phyloP scores from a whole-genome alignment of 2,113 vertebrate species.

The Chlamydotis undulata region DNA sequence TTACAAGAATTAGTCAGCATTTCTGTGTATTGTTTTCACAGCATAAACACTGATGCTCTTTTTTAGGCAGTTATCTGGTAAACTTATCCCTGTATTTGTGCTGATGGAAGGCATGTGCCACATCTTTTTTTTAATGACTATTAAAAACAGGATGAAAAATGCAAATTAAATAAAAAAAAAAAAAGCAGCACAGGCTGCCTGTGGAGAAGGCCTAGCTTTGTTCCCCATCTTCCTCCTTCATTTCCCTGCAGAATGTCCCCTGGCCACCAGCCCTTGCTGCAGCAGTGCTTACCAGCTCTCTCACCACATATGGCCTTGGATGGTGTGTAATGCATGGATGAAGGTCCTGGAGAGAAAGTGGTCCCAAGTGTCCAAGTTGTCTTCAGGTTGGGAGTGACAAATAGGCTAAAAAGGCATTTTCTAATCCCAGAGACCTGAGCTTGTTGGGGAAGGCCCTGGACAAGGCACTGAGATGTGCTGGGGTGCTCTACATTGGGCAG shows the following conservation, averaged over 20 bases:
- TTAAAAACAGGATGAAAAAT: background rate
- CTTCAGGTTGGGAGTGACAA: background rate
- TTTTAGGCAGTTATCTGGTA: background rate
- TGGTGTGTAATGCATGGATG: background rate
- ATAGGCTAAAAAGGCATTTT: background rate
- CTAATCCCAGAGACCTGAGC: background rate
- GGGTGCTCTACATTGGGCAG: background rate
- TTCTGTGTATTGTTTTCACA: background rate
- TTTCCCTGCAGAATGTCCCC: background rate
- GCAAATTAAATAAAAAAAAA: background rate
- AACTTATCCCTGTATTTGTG: background rate
- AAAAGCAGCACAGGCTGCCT: background rate
- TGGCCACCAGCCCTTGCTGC: background rate
- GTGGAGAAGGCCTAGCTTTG: too few relatives aligned
- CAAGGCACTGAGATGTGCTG: background rate
- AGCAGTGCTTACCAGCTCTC: background rate
- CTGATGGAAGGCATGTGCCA: background rate
- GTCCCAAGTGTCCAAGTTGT: background rate
- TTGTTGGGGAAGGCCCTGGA: background rate
- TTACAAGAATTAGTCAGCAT: constrained; percentile 23
- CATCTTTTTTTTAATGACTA: background rate
- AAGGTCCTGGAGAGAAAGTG: background rate
- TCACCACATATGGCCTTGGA: accelerated
- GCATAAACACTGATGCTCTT: background rate
- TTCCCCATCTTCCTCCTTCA: background rate